Conservation (phyloP, 2,888 invertebrate genomes). For the Pteria penguin region DNA sequence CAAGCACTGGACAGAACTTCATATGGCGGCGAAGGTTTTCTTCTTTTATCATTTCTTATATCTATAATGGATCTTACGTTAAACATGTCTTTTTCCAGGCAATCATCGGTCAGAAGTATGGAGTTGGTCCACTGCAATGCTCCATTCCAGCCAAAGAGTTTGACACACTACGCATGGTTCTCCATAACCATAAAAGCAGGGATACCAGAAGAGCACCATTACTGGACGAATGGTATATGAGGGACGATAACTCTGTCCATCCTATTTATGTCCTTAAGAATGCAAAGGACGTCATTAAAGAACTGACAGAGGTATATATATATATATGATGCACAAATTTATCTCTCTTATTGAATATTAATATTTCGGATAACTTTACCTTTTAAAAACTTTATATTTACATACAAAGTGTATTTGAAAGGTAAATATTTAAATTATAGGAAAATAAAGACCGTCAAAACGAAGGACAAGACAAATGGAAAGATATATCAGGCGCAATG, state of each 20-base stretch:
- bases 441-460: slow-evolving; percentile 26
- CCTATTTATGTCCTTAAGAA: slow-evolving; percentile 67
- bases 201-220: slow-evolving; percentile 69
- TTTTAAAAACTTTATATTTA: not conserved
- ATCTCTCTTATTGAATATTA: not conserved
- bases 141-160: slow-evolving; percentile 70
- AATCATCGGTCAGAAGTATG: slow-evolving; percentile 76
- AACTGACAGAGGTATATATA: slow-evolving; percentile 51
- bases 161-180: slow-evolving; percentile 63
- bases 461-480: slow-evolving; percentile 58
- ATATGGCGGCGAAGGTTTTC: no score
- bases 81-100: no score
- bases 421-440: not conserved
- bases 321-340: not conserved
- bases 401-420: not conserved
- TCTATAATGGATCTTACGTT: no score
- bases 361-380: not conserved
- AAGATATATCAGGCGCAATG: slow-evolving; percentile 60
- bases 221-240: slow-evolving; percentile 73
- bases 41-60: not conserved
- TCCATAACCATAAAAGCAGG: slow-evolving; percentile 68
- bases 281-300: slow-evolving; percentile 49
- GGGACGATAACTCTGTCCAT: slow-evolving; percentile 73
- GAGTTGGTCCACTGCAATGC: slow-evolving; percentile 65
- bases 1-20: no score